Base-by-base conservation (phyloP, 2,888 invertebrate species). In the Listrodromus nycthemerus region DNA sequence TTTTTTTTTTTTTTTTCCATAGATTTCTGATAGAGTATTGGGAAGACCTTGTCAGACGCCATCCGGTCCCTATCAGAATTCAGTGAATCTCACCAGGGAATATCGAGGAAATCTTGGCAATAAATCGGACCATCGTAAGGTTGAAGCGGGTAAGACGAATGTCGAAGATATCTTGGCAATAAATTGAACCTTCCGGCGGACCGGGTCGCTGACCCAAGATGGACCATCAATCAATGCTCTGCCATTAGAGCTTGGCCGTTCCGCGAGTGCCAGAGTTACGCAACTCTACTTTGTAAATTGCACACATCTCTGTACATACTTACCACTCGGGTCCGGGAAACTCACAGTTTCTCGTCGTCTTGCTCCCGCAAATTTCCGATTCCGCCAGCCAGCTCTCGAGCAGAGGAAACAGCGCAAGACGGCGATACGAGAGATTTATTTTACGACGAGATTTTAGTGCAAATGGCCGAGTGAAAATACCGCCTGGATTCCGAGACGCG, bases 271-370 rank as follows among this genome's bases (percentile, higher is more conserved):
- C 27, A 0, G 5, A 6, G 24, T 58, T 58, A 21, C 55, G 55
- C 13, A 58, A 24, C 55, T 58, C 21, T 58, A 58, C 55, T 58
- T 58, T 24, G 27, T 58, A 58, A 27, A 58, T 58, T 21, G 21
- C 55, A 10, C 27, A 27, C n/a, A 55, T 21, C 24, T 19, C 21
- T 27, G 27, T 27, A 21, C 8, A 8, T 2, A 24, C 55, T 3
- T 24, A 24, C 55, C 13, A 13, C 41, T 41, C 3, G 2, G 41
- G 55, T 24, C 24, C 24, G 55, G 16, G 27, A 21, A 58, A 24
- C 24, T 21, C 13, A 58, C 4, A 58, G 55, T 58, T 13, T 58
- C 27, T 5, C 27, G 27, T 21, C 16, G 41, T 41, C 41, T 3
- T 16, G 41, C 41, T 41, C 3, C 16, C 41, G 41, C 13, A 4